A percentile compares a stretch with the other conserved stretches of the same genome.
Conservation (phyloP, 2,888 invertebrate genomes). For the Drosophila multiciliata region DNA sequence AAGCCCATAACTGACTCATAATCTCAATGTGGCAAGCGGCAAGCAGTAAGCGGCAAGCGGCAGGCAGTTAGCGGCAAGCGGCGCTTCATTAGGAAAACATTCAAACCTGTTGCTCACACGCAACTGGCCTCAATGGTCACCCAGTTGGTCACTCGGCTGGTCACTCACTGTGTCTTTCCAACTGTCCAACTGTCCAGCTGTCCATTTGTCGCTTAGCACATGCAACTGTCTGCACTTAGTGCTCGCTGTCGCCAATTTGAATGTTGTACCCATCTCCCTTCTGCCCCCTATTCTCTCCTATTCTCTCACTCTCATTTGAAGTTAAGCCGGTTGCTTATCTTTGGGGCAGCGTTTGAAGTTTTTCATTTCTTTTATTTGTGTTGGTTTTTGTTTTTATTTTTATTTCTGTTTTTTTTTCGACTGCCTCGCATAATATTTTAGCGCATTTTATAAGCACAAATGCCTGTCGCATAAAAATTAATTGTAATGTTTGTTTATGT, state of each 20-base stretch:
- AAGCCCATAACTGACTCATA: constrained; percentile 67
- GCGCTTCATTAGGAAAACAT: constrained; percentile 63
- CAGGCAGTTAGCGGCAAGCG: constrained; percentile 24
- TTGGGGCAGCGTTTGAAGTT: constrained; percentile 40
- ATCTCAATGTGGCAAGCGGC: constrained; percentile 34
- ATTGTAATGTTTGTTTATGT: constrained; percentile 81
- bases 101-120: constrained; percentile 71
- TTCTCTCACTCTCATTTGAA: constrained; percentile 28
- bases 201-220: constrained; percentile 58
- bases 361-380: constrained; percentile 9
- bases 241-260: constrained; percentile 69
- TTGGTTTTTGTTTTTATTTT: neutral
- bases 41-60: constrained; percentile 14
- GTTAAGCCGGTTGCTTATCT: constrained; percentile 58
- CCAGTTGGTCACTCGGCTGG: constrained; percentile 45
- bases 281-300: neutral
- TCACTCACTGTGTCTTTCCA: constrained; percentile 18
- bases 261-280: constrained; percentile 35
- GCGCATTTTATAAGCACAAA: constrained; percentile 76
- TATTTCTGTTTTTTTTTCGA: constrained; percentile 16
- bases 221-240: constrained; percentile 70
- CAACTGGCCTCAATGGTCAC: constrained; percentile 50
- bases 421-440: constrained; percentile 67
- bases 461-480: constrained; percentile 80
- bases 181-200: constrained; percentile 23